Base-by-base conservation (phyloP, 2,888 invertebrate genomes). In the Phalera bucephala region DNA sequence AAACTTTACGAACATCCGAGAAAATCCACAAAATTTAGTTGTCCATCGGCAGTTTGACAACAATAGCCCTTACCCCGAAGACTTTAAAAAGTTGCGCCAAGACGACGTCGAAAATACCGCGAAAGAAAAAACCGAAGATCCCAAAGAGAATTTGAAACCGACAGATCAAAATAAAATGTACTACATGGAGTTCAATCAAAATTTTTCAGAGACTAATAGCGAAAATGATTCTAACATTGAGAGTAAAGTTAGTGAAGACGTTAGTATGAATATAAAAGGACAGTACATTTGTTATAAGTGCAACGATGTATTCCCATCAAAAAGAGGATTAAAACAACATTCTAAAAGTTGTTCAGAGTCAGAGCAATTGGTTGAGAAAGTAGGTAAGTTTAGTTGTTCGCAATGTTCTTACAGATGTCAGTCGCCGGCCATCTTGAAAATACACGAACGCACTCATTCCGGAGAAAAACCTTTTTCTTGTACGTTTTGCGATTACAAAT, bases 401-500 rank as follows among this genome's bases (percentile, higher is more conserved):
- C 87, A 86, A 12, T 90, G 90, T 13, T 69, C 85, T 0, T 90
- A 90, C 15, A 57, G 80, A n/a, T 90, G 90, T 23, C 90, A 89
- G 30, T 90, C 90, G 7, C 85, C 89, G 0, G 90, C 90, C 27
- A 90, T 90, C 1, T 66, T 90, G 35, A 90, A 89, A 58, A 90
- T 90, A 0, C 90, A 90, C 45, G 89, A 88, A 53, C 69, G 90
- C 0, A 88, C 86, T 0, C 90, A 90, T 42, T 81, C 88, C 0
- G 90, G 90, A 0, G 90, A 89, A 12, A 90, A 89, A 17, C 90
- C 90, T 0, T 90, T 88, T 19, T 78, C 85, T 0, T 90, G 90
- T 33, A 85, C 78, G 0, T 87, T 86, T 33, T 90, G 90, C 44
- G 84, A 86, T 44, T 90, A 90, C 47, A 90, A 90, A 46, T 90